A percentile compares a stretch with the other conserved stretches of the same genome.
These are phyloP conservation scores for Nesidiocoris tenuis DNA, from an alignment of 2,888 invertebrate species.

Conservation along the genomic window DNA sequence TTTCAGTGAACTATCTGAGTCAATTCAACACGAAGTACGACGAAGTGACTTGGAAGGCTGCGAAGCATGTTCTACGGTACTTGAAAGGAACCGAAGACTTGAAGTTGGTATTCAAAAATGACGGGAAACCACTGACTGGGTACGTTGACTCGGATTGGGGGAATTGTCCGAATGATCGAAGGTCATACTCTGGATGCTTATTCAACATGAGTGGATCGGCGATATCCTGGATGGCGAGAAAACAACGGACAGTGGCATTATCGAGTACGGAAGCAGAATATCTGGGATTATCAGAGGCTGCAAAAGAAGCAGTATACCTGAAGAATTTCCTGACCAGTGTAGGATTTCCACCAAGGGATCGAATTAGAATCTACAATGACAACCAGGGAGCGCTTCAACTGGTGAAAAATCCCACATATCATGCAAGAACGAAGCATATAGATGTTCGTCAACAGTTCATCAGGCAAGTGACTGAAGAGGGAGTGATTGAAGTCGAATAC, in stretches of 20 bases:
- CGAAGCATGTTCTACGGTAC: slow-evolving; percentile 1
- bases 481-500: too few relatives aligned
- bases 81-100: not conserved
- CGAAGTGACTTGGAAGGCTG: not conserved
- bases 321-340: not conserved
- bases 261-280: slow-evolving; percentile 25
- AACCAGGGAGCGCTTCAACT: too few relatives aligned
- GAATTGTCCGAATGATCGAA: not conserved
- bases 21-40: not conserved
- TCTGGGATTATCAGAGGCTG: slow-evolving; percentile 5
- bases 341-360: not conserved
- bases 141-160: slow-evolving; percentile 19
- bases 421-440: too few relatives aligned
- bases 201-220: not conserved
- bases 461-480: too few relatives aligned
- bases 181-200: slow-evolving; percentile 9
- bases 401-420: too few relatives aligned
- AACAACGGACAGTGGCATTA: not conserved
- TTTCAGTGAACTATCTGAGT: not conserved
- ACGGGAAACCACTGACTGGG: not conserved
- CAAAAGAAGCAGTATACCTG: slow-evolving; percentile 10
- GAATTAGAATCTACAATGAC: not conserved
- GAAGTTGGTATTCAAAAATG: not conserved
- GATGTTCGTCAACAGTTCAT: too few relatives aligned
- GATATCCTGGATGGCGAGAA: not conserved